Percentiles rank a stretch among this genome's conserved stretches.
These are phyloP conservation scores for Eucriotettix oculatus DNA, from an alignment of 2,888 invertebrate genomes.

Conservation along the genomic window DNA sequence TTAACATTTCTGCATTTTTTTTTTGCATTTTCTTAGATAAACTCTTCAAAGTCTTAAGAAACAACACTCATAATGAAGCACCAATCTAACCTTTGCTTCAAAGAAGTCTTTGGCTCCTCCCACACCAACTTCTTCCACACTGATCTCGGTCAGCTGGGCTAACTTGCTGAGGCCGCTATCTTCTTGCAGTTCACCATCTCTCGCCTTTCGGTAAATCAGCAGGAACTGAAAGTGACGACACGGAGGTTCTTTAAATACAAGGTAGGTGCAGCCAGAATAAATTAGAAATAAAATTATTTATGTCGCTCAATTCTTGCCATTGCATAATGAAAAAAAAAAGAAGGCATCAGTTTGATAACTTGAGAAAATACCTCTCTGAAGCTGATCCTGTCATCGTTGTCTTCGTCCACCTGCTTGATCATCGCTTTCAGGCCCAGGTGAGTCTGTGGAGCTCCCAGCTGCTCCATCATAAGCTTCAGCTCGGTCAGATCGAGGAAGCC, in stretches of 20 bases:
- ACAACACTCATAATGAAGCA: too few species aligned
- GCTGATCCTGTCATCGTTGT: conserved; percentile 69
- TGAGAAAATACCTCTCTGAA: conserved; percentile 56
- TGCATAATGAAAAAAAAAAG: not conserved
- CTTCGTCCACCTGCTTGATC: conserved; percentile 85
- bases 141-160: conserved; percentile 75
- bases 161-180: conserved; percentile 77
- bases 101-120: conserved; percentile 91
- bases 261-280: too few species aligned
- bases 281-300: too few species aligned
- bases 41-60: too few species aligned
- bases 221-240: conserved; percentile 28
- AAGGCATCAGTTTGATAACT: not conserved
- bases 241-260: not conserved
- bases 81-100: conserved; percentile 70
- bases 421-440: conserved; percentile 87
- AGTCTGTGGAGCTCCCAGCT: conserved; percentile 87
- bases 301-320: too few species aligned
- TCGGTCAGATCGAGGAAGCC: conserved; percentile 79
- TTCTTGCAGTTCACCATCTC: conserved; percentile 72
- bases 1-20: too few species aligned
- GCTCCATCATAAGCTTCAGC: conserved; percentile 93
- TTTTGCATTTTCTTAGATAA: too few species aligned
- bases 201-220: conserved; percentile 63
- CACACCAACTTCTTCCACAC: conserved; percentile 88